Percentiles rank a stretch among this genome's conserved stretches.
Evolutionary conservation across 2,113 vertebrate genomes (phyloP).

Genomic region (Ictalurus furcatus): DNA sequence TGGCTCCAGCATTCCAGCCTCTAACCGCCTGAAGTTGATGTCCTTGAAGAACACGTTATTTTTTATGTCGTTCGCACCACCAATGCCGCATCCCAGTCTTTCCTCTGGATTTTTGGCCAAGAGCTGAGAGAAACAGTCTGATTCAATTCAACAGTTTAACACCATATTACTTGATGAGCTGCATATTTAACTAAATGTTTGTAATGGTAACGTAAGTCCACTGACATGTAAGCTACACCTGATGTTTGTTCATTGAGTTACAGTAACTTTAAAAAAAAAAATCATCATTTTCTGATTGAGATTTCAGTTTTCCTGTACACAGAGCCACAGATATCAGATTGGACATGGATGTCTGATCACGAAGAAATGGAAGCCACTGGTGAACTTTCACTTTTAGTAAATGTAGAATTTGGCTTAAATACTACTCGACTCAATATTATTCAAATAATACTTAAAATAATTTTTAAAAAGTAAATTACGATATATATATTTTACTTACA

Average conservation of each 20-base stretch:
- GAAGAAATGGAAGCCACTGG: not conserved
- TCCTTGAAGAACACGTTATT: constrained; percentile 76
- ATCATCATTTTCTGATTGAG: not conserved
- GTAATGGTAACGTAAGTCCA: not conserved
- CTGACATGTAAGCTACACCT: not conserved
- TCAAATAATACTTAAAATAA: not conserved
- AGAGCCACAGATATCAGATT: not conserved
- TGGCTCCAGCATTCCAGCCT: constrained; percentile 74
- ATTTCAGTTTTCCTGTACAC: not conserved
- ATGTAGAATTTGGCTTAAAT: not conserved
- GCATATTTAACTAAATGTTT: not conserved
- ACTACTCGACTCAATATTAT: not conserved
- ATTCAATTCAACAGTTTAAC: not conserved
- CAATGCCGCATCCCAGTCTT: constrained; percentile 70
- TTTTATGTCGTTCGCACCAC: constrained; percentile 67
- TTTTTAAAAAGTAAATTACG: not conserved
- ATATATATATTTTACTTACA: not conserved
- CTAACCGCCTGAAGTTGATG: constrained; percentile 84
- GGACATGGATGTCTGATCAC: not conserved
- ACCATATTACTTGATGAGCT: not conserved
- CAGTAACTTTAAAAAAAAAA: not conserved
- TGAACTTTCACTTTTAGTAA: not conserved
- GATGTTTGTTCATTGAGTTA: not conserved
- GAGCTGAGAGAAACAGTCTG: constrained; percentile 65
- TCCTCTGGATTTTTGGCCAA: constrained; percentile 73